phyloP scores from a whole-genome alignment of 2,797 vertebrate genomes.

The Urosaurus nigricauda region DNA sequence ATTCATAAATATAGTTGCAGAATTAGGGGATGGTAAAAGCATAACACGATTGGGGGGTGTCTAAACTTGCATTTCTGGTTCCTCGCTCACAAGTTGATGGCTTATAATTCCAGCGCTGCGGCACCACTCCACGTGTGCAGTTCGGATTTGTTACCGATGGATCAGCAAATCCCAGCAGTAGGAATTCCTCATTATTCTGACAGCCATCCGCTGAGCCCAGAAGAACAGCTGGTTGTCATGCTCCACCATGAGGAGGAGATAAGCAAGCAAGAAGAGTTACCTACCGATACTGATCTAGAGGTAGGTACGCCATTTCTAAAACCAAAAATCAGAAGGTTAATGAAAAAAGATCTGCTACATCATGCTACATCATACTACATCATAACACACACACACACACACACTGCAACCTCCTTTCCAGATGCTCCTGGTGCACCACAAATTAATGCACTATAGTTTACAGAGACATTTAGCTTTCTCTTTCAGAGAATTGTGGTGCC shows the following conservation, averaged over 20 bases:
- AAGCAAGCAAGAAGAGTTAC: conserved; percentile 68
- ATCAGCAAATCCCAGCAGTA: conserved; percentile 20
- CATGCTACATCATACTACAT: too few relatives aligned
- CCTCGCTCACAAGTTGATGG: background rate
- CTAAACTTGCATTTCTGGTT: conserved; percentile 15
- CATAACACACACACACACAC: too few relatives aligned
- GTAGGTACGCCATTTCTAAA: conserved; percentile 67
- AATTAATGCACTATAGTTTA: too few relatives aligned
- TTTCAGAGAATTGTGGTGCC: too few relatives aligned
- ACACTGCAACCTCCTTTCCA: too few relatives aligned
- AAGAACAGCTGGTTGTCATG: conserved; percentile 87
- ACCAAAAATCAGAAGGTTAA: background rate
- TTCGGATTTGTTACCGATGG: background rate
- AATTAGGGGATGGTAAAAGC: background rate
- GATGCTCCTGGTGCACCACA: too few relatives aligned
- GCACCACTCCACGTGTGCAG: background rate
- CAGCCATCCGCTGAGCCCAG: conserved; percentile 83
- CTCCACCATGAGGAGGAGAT: conserved; percentile 78
- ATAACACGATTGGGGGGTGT: background rate
- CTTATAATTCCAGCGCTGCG: conserved; percentile 49
- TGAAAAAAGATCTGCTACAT: too few relatives aligned
- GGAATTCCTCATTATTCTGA: conserved; percentile 30
- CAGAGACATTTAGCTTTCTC: too few relatives aligned
- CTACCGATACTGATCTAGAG: conserved; percentile 84
- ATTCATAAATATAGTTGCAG: background rate